These are phyloP conservation scores for Asarcornis scutulata DNA, from an alignment of 2,113 vertebrate species.

Conservation along the genomic window DNA sequence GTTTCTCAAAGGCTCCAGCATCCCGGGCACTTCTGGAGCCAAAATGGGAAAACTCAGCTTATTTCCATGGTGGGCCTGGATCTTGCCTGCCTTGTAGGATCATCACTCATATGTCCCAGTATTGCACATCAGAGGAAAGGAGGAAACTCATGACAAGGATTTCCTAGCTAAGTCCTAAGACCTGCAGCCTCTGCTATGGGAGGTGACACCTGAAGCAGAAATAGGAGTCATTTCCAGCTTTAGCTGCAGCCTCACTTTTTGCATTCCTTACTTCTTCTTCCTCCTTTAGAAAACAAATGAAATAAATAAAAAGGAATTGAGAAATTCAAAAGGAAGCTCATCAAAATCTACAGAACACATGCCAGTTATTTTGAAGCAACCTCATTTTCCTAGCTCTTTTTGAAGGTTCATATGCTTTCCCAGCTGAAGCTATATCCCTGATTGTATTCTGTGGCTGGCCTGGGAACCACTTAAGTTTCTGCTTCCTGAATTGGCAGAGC, in stretches of 20 bases:
- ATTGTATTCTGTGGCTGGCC: background rate
- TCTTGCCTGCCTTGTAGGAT: background rate
- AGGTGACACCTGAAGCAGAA: background rate
- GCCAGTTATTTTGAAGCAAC: background rate
- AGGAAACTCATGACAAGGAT: background rate
- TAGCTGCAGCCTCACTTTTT: background rate
- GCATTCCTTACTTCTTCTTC: background rate
- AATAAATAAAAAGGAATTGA: fast-evolving
- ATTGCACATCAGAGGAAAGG: background rate
- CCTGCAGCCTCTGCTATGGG: background rate
- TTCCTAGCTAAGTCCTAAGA: background rate
- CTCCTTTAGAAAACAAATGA: fast-evolving
- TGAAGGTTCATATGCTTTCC: background rate
- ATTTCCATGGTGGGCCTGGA: fast-evolving
- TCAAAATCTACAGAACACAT: background rate
- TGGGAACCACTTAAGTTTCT: background rate
- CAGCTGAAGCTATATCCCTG: background rate
- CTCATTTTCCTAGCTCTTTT: background rate
- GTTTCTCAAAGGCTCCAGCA: fast-evolving
- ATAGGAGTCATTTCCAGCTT: background rate
- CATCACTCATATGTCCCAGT: background rate
- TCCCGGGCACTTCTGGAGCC: background rate
- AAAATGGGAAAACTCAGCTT: background rate
- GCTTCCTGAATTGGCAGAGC: background rate
- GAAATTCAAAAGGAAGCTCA: background rate